phyloP scores from a whole-genome alignment of 1,140 invertebrate species.

The Cherax quadricarinatus region DNA sequence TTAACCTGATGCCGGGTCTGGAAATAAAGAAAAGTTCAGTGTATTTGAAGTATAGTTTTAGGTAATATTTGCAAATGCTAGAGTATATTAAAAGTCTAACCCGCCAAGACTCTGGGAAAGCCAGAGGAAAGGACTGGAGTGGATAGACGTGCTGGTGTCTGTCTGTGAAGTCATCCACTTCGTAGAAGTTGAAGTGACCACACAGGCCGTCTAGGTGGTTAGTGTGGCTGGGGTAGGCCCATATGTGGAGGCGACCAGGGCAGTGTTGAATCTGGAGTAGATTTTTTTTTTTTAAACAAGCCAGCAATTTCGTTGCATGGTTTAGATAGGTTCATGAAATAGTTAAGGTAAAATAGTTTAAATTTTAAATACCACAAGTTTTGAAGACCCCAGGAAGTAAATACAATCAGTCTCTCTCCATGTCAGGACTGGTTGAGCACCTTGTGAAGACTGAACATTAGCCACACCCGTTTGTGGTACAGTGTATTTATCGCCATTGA shows the following conservation, averaged over 20 bases:
- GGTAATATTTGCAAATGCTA: background rate
- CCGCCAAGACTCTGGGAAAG: conserved; percentile 44
- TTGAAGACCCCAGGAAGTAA: background rate
- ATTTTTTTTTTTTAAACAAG: too few relatives aligned
- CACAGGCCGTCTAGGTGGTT: conserved; percentile 27
- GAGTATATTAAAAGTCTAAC: background rate
- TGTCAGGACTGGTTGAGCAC: background rate
- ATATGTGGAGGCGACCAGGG: conserved; percentile 5
- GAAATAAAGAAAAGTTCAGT: background rate
- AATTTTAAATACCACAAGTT: background rate
- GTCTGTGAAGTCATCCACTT: conserved; percentile 5
- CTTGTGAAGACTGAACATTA: background rate
- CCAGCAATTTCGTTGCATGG: too few relatives aligned
- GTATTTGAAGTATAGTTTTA: background rate
- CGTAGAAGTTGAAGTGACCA: conserved; percentile 45
- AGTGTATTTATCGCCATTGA: background rate
- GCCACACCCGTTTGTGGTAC: background rate
- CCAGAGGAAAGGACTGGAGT: background rate
- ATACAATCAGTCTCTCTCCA: background rate
- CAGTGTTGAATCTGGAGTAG: conserved; percentile 4
- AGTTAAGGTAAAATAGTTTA: background rate
- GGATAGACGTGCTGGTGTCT: background rate
- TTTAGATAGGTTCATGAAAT: background rate
- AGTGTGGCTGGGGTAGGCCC: conserved; percentile 2
- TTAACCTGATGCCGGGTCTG: background rate